Evolutionary conservation across 2,888 invertebrate species (phyloP), one percentile per base, ranked within the genome.

Genomic region (Aethes cnicana): DNA sequence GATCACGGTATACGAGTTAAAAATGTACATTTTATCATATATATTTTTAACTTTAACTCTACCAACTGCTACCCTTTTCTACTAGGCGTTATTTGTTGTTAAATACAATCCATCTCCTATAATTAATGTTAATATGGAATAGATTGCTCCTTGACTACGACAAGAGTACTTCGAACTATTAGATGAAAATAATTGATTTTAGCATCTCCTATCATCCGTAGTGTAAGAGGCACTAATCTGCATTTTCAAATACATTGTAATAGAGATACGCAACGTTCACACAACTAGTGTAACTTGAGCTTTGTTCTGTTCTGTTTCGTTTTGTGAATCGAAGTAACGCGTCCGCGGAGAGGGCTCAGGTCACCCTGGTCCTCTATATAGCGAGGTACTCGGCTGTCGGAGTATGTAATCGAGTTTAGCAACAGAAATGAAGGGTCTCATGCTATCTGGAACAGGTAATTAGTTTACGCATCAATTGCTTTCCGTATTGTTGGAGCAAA

Each of bases 381-480:
- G 66, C 65, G 64, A 62, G 67, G 70, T 69, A 68, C 79, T 79
- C 69, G 77, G 73, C 72, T 77, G 76, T 74, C 77, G 72, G 79
- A 70, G 71, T 77, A 73, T 74, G 83, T 87, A 87, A 88, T 87
- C 81, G 77, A 80, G 81, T 87, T 87, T 84, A 74, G 69, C 61
- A 67, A 73, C 70, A 77, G 77, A 77, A 83, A 78, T 81, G 84
- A 84, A 80, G 87, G 84, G 84, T 74, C 78, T 70, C 63, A 58
- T 69, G 74, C 74, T 79, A 78, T 82, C 77, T 79, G 67, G 69
- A 77, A 72, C 77, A 81, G 79, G 80, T 85, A 84, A 87, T 85
- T 78, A 79, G 77, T 79, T 86, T 84, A 83, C 64, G 66, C 74
- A 65, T 71, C 73, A 75, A 81, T 77, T 74, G 72, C 63, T 69